These are phyloP conservation scores for Mesembrinibis cayennensis DNA, from an alignment of 2,113 vertebrate genomes.

Conservation along the genomic window DNA sequence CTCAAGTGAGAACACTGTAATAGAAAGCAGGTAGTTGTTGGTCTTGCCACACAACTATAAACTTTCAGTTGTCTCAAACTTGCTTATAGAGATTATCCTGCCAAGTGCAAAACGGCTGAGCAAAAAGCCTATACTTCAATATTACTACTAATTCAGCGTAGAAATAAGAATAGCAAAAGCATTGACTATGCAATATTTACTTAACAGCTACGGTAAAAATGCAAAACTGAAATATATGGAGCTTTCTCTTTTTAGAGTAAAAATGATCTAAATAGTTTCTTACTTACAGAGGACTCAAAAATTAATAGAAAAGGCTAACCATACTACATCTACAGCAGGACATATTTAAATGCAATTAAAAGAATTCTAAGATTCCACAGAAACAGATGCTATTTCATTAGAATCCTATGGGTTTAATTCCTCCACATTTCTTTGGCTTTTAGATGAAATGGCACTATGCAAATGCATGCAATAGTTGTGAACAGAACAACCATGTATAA, in stretches of 20 bases:
- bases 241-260: not conserved
- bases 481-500: not conserved
- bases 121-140: not conserved
- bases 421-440: not conserved
- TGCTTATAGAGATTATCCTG: not conserved
- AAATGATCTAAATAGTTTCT: not conserved
- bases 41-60: not conserved
- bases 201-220: not conserved
- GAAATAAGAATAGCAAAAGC: not conserved
- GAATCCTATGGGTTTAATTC: not conserved
- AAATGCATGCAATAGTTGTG: fast-evolving
- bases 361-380: not conserved
- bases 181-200: not conserved
- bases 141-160: not conserved
- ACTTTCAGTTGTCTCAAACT: not conserved
- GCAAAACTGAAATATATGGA: not conserved
- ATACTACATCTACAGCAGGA: not conserved
- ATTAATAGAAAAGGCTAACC: not conserved
- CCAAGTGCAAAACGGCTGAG: not conserved
- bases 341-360: not conserved
- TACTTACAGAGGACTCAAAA: not conserved
- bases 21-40: not conserved
- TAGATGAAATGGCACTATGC: not conserved
- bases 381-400: not conserved
- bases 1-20: not conserved